Base-by-base conservation (phyloP, 1,140 invertebrate genomes). In the Drosophila pseudoobscura region DNA sequence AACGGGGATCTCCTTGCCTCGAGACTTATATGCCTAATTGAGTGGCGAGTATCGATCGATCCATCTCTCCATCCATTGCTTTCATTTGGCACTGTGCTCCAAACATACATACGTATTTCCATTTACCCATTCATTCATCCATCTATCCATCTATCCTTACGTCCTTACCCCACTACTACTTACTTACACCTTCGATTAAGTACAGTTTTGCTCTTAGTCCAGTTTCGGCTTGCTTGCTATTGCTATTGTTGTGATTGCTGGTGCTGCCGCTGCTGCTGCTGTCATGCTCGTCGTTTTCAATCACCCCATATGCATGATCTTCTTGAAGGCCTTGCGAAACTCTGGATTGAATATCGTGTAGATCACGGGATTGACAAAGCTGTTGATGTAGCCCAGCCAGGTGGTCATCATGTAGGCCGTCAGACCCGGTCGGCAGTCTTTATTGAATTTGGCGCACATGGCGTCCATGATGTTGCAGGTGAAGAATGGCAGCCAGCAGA, bases 291-390 rank as follows among this genome's bases (percentile, higher is more conserved):
- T 13, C 53, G 47, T 47, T 56, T 60, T 15, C 63, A 90, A 91
- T 91, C 90, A 91, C 69, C 94, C 94, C 76, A 94, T 92, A 70
- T 93, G 93, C 92, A 99, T 95, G 63, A 99, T 95, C 92, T 98
- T 99, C 90, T 98, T 97, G 93, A 99, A 99, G 39, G 99, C 98
- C 94, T 99, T 99, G 61, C 99, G 94, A 92, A 99, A 99, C 92
- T 99, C 99, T 3, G 97, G 97, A 93, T 99, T 99, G 94, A 99
- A 99, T 89, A 99, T 99, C 44, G 99, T 99, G 92, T 99, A 99
- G 92, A 99, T 99, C 68, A 99, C 96, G 3, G 98, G 98, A 93
- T 99, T 99, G 61, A 99, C 96, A 90, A 98, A 99, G 89, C 95
- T 98, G 93, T 99, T 99, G 93, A 99, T 98, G 93, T 99, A 99